A percentile compares a stretch with the other conserved stretches of the same genome.
Conservation (phyloP, 2,888 invertebrate genomes). For the Copidosoma aretas region DNA sequence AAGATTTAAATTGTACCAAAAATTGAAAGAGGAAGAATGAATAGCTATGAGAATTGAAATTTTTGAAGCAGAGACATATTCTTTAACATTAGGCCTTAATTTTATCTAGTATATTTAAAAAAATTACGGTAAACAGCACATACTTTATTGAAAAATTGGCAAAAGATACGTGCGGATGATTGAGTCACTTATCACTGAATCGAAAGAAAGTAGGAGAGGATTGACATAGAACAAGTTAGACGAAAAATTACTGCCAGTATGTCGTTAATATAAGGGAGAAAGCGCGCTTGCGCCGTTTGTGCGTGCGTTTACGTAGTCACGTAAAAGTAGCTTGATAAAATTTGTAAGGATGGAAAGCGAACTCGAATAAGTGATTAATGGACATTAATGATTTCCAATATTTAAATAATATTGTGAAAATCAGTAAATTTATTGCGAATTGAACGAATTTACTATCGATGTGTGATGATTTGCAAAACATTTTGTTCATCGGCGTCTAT, state of each 20-base stretch:
- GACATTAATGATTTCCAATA: conserved; percentile 18
- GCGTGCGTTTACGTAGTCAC: background rate
- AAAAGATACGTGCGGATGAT: too few species aligned
- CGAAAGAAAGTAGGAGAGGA: background rate
- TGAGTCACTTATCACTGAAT: too few species aligned
- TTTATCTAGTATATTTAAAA: conserved; percentile 34
- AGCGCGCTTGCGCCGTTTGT: too few species aligned
- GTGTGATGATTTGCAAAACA: conserved; percentile 9
- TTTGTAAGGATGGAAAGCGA: conserved; percentile 32
- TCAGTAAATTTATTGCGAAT: conserved; percentile 1
- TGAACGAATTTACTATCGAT: background rate
- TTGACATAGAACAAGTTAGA: conserved; percentile 27
- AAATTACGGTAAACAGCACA: conserved; percentile 25
- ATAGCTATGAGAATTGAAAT: conserved; percentile 21
- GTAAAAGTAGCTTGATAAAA: conserved; percentile 34
- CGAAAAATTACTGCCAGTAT: conserved; percentile 42
- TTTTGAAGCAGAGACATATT: conserved; percentile 36
- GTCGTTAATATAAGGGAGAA: background rate
- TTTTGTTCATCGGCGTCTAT: conserved; percentile 12
- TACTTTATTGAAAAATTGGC: conserved; percentile 32
- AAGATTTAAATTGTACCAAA: too few species aligned
- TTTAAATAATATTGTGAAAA: conserved; percentile 18
- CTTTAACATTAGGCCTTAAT: conserved; percentile 37
- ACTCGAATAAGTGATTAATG: background rate
- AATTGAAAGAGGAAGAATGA: too few species aligned